Base-by-base conservation (phyloP, 1,140 invertebrate species). In the Anoplolepis gracilipes region DNA sequence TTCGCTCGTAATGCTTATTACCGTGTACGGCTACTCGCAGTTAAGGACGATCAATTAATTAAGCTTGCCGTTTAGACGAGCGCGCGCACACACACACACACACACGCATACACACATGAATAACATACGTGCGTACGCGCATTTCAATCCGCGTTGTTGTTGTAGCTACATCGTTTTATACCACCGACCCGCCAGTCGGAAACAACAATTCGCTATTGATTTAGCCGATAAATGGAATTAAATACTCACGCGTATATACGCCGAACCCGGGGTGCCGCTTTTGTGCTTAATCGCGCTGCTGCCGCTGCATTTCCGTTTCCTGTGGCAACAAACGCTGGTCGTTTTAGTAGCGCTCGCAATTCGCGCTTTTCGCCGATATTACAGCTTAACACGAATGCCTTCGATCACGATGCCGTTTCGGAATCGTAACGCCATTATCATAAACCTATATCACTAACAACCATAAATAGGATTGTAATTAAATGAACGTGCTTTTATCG, bases 171-270 rank as follows among this genome's bases (percentile, higher is more conserved):
- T 57, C 65, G 65, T 70, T 81, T 57, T 70, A 53, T 73, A 62
- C 70, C 28, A 33, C 25, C 42, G 65, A 25, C 70, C 36, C 61
- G 13, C 39, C 78, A 59, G 36, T 81, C 76, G 76, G 62, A 61
- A 85, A 85, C 53, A 85, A 85, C 84, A 81, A 85, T 85, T 69
- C 76, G 62, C 64, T 67, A 85, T 85, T 81, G 84, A 85, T 85
- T 81, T 81, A 69, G 76, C 64, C 84, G 84, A 85, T 85, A 81
- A 85, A 85, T 81, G 75, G 76, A 81, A 79, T 85, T 85, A 85
- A 85, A 79, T 69, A 81, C 84, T 69, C 73, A 79, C 78, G 78
- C 53, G 53, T 69, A 70, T 69, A 70, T 49, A 49, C 46, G 13
- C 16, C 46, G 46, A 49, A 49, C 3, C 16, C 46, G 13, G 46